Base-by-base conservation (phyloP, 92 coral and sea anemone species). In the Muricea muricata region DNA sequence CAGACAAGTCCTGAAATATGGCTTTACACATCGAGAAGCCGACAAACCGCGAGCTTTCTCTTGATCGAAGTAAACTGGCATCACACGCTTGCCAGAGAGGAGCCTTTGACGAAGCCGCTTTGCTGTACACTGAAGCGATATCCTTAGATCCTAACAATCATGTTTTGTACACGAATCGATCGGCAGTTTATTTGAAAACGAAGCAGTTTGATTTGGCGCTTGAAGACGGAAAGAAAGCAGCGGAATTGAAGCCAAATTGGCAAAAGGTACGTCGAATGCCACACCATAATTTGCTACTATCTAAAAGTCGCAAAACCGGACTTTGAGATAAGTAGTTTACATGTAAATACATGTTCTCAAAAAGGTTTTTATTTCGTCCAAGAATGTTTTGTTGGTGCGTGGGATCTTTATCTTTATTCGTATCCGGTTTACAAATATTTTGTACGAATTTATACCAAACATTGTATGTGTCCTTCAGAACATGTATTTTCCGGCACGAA, bases 101-200 rank as follows among this genome's bases (percentile, higher is more conserved):
- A n/a, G 92, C 90, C 60, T 97, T 97, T 83, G 89, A 91, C 47
- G 90, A 77, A 41, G 99, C 99, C 33, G 91, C 93, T 61, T 87
- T 90, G 61, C 89, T 97, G 75, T 97, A 94, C 68, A 88, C 92
- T 77, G 98, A 97, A 75, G 98, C 99, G 13, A 97, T 97, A 48
- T 92, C 88, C 11, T 80, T 92, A 32, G 98, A 97, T 87, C 97
- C 98, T 21, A 90, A 85, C 28, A 97, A 97, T 75, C 98, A 97
- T 85, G 98, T 97, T 8, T 86, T 97, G 41, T 97, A 93, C 88
- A 90, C 98, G n/a, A 97, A 97, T 84, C 90, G 99, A 79, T 97
- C 99, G 12, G 99, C 99, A 1, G 98, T 97, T 8, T 92, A 91
- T 88, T 90, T 97, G 42, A 91, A 93, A 40, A 92, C 94, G 4